Evolutionary conservation across 2,888 invertebrate genomes (phyloP), one percentile per base, ranked within the genome.

Genomic region (Ptilodon capucinus): DNA sequence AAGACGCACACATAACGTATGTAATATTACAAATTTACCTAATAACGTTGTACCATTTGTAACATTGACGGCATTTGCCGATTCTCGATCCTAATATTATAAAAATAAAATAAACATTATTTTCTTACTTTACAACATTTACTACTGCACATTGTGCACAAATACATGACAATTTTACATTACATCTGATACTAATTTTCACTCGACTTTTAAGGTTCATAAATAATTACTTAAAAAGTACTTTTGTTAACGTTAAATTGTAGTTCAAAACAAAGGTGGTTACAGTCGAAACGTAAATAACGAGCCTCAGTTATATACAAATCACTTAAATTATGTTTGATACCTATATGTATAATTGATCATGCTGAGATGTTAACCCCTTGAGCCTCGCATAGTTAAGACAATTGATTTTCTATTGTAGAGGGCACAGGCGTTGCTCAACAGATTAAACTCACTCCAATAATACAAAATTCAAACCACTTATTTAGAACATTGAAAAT

Each of bases 61-160:
- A 79, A 84, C 77, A 80, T 79, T 83, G 78, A 79, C 71, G 71
- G 73, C 71, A 68, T 71, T 65, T 72, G 79, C 81, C 81, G 76
- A 77, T 76, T 80, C 79, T 68, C 58, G 70, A 79, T 81, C 71
- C 77, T 85, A 81, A 77, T 70, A 76, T 80, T 87, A 88, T 77
- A 89, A 87, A 89, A 89, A 86, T 87, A 86, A 86, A 81, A 82
- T 84, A 83, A 80, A 77, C 57, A 75, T 76, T 77, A 81, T 81
- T 14, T 78, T 79, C 79, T 81, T 85, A 81, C 68, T 81, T 82
- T 81, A 85, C 83, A 81, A 78, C 76, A 81, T 83, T 82, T 75
- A 77, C 79, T 83, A 82, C 68, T 75, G 85, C 85, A 86, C 83
- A 79, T 81, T 81, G 82, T 83, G 84, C 84, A 82, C 73, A 78